Conservation (phyloP, 2,113 vertebrate genomes). For the Nerophis ophidion region DNA sequence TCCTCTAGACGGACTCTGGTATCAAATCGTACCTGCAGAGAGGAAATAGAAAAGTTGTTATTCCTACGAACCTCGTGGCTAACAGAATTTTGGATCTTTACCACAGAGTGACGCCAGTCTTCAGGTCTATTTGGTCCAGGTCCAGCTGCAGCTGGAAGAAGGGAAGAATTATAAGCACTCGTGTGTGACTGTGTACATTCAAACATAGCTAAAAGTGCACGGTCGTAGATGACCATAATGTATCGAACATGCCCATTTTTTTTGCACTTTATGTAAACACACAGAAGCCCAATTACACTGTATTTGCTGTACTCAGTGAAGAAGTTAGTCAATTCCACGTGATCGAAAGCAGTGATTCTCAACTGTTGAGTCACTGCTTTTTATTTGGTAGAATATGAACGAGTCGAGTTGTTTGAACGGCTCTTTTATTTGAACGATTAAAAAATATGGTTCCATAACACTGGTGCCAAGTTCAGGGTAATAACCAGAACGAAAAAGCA, state of each 20-base stretch:
- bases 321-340: not conserved
- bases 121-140: slow-evolving; percentile 78
- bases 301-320: not conserved
- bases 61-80: not conserved
- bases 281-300: not conserved
- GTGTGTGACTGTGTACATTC: not conserved
- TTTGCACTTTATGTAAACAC: not conserved
- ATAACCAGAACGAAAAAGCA: no score
- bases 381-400: no score
- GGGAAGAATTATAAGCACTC: not conserved
- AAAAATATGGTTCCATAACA: no score
- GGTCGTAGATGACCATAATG: not conserved
- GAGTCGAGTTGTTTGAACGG: no score
- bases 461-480: no score
- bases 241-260: not conserved
- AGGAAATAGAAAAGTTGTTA: slow-evolving; percentile 11
- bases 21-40: slow-evolving; percentile 69
- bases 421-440: no score
- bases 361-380: no score
- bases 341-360: no score
- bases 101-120: slow-evolving; percentile 77
- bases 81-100: slow-evolving; percentile 39
- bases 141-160: slow-evolving; percentile 75
- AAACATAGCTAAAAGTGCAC: not conserved
- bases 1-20: slow-evolving; percentile 64